A percentile compares a stretch with the other conserved stretches of the same genome.
Conservation (phyloP, 1,140 invertebrate species). For the Calliphora vicina region DNA sequence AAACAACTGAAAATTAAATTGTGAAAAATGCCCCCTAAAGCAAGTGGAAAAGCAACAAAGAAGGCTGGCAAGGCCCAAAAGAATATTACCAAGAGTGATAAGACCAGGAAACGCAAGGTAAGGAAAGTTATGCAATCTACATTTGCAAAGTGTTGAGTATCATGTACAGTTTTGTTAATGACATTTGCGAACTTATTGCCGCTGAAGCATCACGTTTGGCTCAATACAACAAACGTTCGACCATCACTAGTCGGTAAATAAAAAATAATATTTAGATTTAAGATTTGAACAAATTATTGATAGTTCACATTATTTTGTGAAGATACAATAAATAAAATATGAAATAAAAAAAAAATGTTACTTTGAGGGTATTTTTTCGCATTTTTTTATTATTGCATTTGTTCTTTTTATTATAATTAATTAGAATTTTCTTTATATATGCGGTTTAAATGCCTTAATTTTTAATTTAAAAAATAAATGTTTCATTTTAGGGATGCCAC, state of each 20-base stretch:
- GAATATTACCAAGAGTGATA: slow-evolving; percentile 66
- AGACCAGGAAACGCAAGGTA: slow-evolving; percentile 69
- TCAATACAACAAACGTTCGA: slow-evolving; percentile 76
- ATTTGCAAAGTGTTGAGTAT: slow-evolving; percentile 75
- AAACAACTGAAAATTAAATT: background rate
- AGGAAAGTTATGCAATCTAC: slow-evolving; percentile 76
- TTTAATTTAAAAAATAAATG: no score
- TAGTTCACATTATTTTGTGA: no score
- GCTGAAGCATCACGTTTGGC: slow-evolving; percentile 74
- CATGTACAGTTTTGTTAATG: slow-evolving; percentile 73
- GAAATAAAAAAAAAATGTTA: no score
- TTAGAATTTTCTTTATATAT: no score
- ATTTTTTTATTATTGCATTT: no score
- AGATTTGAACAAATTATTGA: no score
- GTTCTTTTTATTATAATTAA: no score
- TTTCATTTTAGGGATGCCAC: no score
- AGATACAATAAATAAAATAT: no score
- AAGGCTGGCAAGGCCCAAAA: slow-evolving; percentile 68
- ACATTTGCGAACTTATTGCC: slow-evolving; percentile 76
- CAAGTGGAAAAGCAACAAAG: slow-evolving; percentile 65
- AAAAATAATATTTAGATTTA: no score
- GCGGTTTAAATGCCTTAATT: no score
- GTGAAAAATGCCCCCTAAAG: background rate
- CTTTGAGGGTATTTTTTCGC: no score
- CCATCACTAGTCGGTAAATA: slow-evolving; percentile 67